phyloP scores from a whole-genome alignment of 2,888 invertebrate genomes.

The Acheta domesticus region DNA sequence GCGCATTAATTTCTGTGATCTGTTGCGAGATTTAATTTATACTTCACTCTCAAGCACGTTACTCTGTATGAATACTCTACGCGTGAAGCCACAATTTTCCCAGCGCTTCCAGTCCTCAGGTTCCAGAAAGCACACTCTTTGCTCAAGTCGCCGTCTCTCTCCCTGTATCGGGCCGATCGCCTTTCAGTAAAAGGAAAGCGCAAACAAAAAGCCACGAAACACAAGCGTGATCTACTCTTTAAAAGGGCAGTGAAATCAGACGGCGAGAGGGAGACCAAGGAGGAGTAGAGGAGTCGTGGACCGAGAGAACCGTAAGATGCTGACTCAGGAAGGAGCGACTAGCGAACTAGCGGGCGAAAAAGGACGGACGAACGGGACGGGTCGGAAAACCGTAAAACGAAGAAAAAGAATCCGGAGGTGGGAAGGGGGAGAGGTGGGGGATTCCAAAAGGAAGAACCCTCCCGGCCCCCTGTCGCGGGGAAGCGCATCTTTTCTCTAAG shows the following conservation, averaged over 20 bases:
- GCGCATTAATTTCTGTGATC: too few relatives aligned
- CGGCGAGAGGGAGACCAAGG: not conserved
- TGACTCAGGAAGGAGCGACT: not conserved
- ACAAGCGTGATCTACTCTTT: slow-evolving; percentile 7
- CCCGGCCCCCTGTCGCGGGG: too few relatives aligned
- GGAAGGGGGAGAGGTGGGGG: not conserved
- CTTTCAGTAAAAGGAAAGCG: not conserved
- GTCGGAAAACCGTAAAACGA: not conserved
- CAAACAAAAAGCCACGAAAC: not conserved
- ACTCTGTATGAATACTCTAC: too few relatives aligned
- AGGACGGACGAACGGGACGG: not conserved
- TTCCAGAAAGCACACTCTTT: too few relatives aligned
- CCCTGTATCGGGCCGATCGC: not conserved
- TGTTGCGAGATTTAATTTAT: too few relatives aligned
- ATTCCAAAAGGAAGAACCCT: not conserved
- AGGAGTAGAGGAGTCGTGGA: not conserved
- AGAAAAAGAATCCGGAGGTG: not conserved
- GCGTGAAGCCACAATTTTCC: too few relatives aligned
- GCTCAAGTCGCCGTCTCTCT: too few relatives aligned
- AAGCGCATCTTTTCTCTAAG: not conserved
- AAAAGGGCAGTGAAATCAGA: not conserved
- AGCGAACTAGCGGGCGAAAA: not conserved
- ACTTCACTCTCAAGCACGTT: too few relatives aligned
- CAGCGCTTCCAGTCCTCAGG: too few relatives aligned
- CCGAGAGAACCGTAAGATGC: not conserved